Conservation (phyloP, 2,113 vertebrate species). For the Dicerorhinus sumatrensis region DNA sequence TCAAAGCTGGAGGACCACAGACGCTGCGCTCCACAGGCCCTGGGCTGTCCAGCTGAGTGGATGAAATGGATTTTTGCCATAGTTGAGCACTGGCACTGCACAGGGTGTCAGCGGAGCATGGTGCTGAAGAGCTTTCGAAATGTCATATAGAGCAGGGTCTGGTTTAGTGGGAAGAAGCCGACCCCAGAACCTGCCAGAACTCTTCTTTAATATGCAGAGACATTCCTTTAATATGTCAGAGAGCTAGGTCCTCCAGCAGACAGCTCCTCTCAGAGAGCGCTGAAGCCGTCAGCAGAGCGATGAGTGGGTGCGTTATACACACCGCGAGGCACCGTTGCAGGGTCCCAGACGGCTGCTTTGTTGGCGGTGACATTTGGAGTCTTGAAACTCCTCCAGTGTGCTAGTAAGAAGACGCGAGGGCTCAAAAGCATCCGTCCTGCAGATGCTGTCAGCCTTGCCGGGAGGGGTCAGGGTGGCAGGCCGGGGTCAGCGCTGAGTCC, state of each 20-base stretch:
- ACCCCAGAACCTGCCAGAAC: not conserved
- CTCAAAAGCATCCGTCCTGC: not conserved
- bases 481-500: fast-evolving
- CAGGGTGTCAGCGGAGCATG: fast-evolving
- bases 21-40: fast-evolving
- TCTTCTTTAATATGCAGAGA: not conserved
- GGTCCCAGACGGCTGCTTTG: not conserved
- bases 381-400: not conserved
- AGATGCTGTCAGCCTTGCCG: fast-evolving
- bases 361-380: not conserved
- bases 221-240: not conserved
- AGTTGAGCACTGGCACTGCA: fast-evolving
- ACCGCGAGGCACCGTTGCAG: fast-evolving
- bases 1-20: not conserved
- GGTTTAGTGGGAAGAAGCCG: not conserved
- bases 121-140: not conserved
- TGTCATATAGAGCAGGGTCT: not conserved
- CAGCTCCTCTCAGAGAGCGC: not conserved
- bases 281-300: not conserved
- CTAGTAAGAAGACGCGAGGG: fast-evolving
- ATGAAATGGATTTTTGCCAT: fast-evolving
- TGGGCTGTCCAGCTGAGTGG: fast-evolving
- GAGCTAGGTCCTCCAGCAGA: not conserved
- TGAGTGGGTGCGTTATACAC: too few relatives aligned
- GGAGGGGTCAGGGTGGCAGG: fast-evolving